Evolutionary conservation across 2,113 vertebrate genomes (phyloP), one percentile per base, ranked within the genome.

Genomic region (Plestiodon gilberti): DNA sequence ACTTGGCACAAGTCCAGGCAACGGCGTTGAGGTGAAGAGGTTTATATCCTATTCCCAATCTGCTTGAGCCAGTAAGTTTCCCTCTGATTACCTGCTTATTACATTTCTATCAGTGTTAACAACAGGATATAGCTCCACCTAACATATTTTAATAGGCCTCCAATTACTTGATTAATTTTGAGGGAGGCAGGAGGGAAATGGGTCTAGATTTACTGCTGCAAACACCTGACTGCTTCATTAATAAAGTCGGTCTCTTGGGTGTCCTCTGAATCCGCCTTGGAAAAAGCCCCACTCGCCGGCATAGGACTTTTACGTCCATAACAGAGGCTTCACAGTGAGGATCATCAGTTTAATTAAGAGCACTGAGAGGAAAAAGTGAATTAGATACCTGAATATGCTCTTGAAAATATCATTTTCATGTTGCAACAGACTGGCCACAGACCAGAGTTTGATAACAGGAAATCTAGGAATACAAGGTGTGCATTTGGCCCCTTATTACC

Each of bases 61-160:
- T 87, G 64, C n/a, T 0, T 11, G 61, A 83, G 64, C 38, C 0
- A 0, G 9, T 35, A 11, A n/a, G 67, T 55, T 95, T 73, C 88
- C 71, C 86, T 84, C 76, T 75, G 57, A 90, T 33, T 0, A 0
- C 18, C 65, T 20, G 0, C 84, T 94, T 93, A 81, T 88, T 86
- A 92, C 83, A 89, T 93, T 93, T 92, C 93, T 92, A 96, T 96
- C 95, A 93, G 95, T 93, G 87, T 95, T 93, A 93, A 93, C 48
- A 43, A 81, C 89, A 95, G 94, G 95, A 94, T 84, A 75, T 94
- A 86, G 71, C 89, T 94, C 84, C 87, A 91, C 81, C 87, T 93
- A 86, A 88, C 28, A 2, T 90, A 70, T 89, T 94, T 96, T 93
- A 90, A 88, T 83, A 92, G 92, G 86, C 83, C 90, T 92, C 73